Percentiles rank a stretch among this genome's conserved stretches.
These are phyloP conservation scores for Rynchops niger DNA, from an alignment of 2,113 vertebrate genomes.

Conservation along the genomic window DNA sequence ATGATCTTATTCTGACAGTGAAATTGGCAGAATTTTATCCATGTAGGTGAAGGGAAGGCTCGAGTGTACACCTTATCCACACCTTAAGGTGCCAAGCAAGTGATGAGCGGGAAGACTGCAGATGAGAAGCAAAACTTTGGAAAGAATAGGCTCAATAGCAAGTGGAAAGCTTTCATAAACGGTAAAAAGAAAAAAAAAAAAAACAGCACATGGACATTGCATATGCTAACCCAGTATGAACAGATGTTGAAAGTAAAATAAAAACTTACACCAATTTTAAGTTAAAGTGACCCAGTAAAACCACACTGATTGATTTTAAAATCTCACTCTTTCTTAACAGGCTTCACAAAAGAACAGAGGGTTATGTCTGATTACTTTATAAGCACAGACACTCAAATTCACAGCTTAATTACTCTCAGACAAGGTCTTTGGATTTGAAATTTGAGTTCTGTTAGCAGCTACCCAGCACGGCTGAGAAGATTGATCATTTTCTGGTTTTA, in stretches of 20 bases:
- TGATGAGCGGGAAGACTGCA: neutral
- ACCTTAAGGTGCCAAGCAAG: neutral
- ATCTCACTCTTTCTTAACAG: neutral
- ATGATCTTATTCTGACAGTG: neutral
- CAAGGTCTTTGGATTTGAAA: neutral
- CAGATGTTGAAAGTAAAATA: neutral
- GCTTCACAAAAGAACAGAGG: neutral
- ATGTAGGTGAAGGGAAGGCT: neutral
- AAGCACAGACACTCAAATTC: neutral
- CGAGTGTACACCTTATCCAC: neutral
- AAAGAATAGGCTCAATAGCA: neutral
- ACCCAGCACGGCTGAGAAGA: neutral
- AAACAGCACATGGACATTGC: neutral
- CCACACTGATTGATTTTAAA: neutral
- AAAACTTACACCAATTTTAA: neutral
- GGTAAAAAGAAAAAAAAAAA: neutral
- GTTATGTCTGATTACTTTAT: neutral
- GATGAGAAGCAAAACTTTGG: neutral
- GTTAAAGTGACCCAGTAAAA: neutral
- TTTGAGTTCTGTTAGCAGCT: neutral
- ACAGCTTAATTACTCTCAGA: neutral
- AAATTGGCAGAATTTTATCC: neutral
- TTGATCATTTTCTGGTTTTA: neutral
- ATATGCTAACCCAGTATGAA: neutral
- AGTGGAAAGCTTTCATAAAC: neutral